Percentiles rank a stretch among this genome's conserved stretches.
Conservation (phyloP, 2,888 invertebrate genomes). For the Subacronicta megacephala region DNA sequence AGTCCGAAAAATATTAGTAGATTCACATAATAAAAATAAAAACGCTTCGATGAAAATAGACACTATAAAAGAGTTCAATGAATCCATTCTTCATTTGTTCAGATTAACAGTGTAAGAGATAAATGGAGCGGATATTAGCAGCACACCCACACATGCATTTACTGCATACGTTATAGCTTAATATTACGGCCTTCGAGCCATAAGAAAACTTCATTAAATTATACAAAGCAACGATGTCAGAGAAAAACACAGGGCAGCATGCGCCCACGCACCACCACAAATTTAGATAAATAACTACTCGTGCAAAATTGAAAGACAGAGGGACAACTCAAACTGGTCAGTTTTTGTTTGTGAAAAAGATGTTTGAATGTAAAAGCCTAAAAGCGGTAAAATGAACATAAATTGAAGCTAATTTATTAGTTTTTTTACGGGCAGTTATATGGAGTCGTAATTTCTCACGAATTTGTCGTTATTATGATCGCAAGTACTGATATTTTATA, state of each 20-base stretch:
- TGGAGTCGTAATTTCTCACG: constrained; percentile 31
- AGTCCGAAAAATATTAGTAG: constrained; percentile 7
- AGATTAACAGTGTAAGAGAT: constrained; percentile 65
- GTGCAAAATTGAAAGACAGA: constrained; percentile 31
- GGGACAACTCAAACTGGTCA: constrained; percentile 25
- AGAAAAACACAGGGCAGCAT: constrained; percentile 60
- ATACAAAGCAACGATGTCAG: constrained; percentile 65
- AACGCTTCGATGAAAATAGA: constrained; percentile 43
- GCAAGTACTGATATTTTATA: constrained; percentile 32
- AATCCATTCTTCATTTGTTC: constrained; percentile 64
- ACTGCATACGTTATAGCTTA: constrained; percentile 70
- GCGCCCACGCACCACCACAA: constrained; percentile 50
- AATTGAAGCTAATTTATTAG: constrained; percentile 32
- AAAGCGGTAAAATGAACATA: constrained; percentile 31
- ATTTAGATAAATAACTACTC: constrained; percentile 43
- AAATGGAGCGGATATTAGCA: constrained; percentile 75
- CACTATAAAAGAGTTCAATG: constrained; percentile 61
- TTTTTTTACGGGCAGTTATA: constrained; percentile 18
- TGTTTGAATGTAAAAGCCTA: constrained; percentile 39
- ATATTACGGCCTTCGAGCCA: constrained; percentile 51
- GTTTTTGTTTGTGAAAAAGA: constrained; percentile 39
- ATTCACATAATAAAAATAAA: constrained; percentile 29
- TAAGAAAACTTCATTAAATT: constrained; percentile 69
- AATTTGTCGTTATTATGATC: constrained; percentile 39
- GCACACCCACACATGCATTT: constrained; percentile 69